Conservation (phyloP, 2,113 vertebrate genomes). For the Pelusios castaneus region DNA sequence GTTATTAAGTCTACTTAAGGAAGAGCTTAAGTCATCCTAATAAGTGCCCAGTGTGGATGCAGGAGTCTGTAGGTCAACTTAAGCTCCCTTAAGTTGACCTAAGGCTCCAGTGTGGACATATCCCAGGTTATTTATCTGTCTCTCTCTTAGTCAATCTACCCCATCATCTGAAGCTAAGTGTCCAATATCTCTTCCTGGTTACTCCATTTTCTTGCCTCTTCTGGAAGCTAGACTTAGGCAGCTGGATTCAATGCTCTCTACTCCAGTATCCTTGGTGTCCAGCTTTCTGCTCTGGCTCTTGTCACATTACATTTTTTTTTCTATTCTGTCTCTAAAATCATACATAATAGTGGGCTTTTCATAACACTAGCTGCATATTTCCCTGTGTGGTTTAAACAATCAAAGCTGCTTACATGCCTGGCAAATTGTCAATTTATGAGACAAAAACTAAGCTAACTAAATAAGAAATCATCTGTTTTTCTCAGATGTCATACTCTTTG, state of each 20-base stretch:
- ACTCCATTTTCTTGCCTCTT: not conserved
- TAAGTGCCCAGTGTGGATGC: too few relatives aligned
- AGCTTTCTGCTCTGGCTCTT: not conserved
- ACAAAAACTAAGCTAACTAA: not conserved
- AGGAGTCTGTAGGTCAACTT: too few relatives aligned
- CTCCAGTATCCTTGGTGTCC: not conserved
- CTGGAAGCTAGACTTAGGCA: not conserved
- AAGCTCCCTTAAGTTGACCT: too few relatives aligned
- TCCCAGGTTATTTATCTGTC: not conserved
- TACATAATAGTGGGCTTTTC: not conserved
- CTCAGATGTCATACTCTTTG: not conserved
- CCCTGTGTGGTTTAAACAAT: not conserved
- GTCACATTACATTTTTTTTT: not conserved
- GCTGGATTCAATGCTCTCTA: not conserved
- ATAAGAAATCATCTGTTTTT: fast-evolving
- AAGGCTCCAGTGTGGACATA: too few relatives aligned
- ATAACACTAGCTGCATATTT: not conserved
- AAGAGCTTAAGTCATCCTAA: too few relatives aligned
- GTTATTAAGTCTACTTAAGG: too few relatives aligned
- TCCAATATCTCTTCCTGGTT: not conserved
- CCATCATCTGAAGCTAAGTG: not conserved
- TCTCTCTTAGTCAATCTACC: not conserved
- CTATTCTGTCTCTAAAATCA: not conserved
- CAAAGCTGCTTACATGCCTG: not conserved
- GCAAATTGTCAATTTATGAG: not conserved